Conservation (phyloP, 2,888 invertebrate genomes). For the Athetis lepigone region DNA sequence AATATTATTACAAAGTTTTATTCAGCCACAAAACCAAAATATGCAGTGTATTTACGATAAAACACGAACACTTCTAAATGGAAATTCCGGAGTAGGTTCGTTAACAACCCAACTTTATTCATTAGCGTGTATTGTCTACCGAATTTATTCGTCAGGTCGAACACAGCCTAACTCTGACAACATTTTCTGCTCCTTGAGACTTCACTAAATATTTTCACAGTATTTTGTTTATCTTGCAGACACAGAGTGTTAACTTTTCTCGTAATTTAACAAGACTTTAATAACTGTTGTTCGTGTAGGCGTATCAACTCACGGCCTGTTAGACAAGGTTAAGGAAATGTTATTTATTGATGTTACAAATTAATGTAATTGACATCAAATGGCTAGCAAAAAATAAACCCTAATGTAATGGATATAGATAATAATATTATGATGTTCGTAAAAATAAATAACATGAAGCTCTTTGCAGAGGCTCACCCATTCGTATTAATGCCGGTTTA, state of each 20-base stretch:
- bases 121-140: conserved; percentile 88
- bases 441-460: conserved; percentile 24
- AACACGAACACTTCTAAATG: conserved; percentile 84
- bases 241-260: conserved; percentile 77
- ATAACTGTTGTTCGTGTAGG: conserved; percentile 64
- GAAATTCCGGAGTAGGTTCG: conserved; percentile 85
- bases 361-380: conserved; percentile 16
- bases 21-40: conserved; percentile 69
- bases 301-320: conserved; percentile 55
- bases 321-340: conserved; percentile 17
- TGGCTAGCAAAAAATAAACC: conserved; percentile 7
- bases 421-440: conserved; percentile 14
- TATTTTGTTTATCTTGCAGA: conserved; percentile 83
- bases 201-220: conserved; percentile 82
- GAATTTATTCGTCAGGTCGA: conserved; percentile 87
- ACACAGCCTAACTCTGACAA: conserved; percentile 76
- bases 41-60: conserved; percentile 78
- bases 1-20: conserved; percentile 59
- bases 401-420: conserved; percentile 15
- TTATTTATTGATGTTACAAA: conserved; percentile 55
- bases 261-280: conserved; percentile 77
- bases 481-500: conserved; percentile 49
- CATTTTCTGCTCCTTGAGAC: conserved; percentile 76
- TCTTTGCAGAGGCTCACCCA: conserved; percentile 29
- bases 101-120: conserved; percentile 89